phyloP scores from a whole-genome alignment of 2,113 vertebrate genomes.

The Charina bottae region DNA sequence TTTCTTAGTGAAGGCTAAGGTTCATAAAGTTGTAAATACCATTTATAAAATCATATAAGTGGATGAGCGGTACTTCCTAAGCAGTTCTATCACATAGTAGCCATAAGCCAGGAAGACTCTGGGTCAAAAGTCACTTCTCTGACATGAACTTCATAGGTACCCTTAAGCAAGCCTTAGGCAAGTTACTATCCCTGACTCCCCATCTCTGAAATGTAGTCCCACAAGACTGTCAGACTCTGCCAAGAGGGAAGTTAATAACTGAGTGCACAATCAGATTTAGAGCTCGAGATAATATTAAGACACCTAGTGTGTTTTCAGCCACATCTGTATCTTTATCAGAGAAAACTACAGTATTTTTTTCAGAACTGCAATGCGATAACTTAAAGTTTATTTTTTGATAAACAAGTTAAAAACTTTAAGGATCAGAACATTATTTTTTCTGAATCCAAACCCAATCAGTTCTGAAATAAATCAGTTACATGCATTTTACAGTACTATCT shows the following conservation, averaged over 20 bases:
- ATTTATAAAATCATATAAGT: not conserved
- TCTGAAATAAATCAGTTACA: constrained; percentile 11
- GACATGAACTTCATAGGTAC: not conserved
- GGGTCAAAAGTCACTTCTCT: not conserved
- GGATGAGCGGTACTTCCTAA: not conserved
- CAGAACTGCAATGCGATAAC: not conserved
- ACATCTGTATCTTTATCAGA: not conserved
- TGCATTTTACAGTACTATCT: not conserved
- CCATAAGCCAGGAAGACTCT: not conserved
- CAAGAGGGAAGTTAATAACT: not conserved
- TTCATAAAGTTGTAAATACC: not conserved
- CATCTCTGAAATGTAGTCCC: not conserved
- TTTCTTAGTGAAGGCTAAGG: not conserved
- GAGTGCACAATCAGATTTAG: not conserved
- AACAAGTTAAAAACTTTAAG: not conserved
- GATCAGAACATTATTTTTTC: not conserved
- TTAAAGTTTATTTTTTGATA: not conserved
- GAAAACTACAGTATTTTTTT: not conserved
- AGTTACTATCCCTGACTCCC: not conserved
- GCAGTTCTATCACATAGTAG: not conserved
- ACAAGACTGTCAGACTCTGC: not conserved
- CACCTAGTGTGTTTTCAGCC: not conserved
- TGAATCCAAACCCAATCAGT: not conserved
- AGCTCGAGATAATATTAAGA: not conserved
- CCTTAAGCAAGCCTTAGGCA: constrained; percentile 2